These are phyloP conservation scores for Cetonia aurata DNA, from an alignment of 2,888 invertebrate genomes.

Conservation along the genomic window DNA sequence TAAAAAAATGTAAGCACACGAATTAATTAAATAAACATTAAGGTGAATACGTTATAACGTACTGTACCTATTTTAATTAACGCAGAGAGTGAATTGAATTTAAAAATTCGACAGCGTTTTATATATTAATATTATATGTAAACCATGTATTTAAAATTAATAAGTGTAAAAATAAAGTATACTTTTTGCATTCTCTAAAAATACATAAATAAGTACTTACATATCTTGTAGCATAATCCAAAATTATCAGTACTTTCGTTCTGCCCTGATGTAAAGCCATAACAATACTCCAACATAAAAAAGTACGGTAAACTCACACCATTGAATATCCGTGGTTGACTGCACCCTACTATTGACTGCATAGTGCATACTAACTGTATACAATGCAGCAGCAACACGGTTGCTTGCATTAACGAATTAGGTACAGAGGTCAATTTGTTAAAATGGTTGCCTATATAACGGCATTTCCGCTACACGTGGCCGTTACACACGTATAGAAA, in stretches of 20 bases:
- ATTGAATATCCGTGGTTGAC: neutral
- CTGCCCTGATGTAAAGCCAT: conserved; percentile 1
- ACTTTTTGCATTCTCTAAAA: no score
- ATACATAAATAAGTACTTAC: conserved; percentile 12
- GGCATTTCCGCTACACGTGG: no score
- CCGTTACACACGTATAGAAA: no score
- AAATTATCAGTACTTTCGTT: neutral
- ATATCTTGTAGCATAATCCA: conserved; percentile 7
- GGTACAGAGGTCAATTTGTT: conserved; percentile 18
- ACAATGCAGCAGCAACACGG: neutral
- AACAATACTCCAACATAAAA: neutral
- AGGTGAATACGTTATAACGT: no score
- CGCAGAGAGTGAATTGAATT: no score
- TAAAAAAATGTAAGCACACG: no score
- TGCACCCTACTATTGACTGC: neutral
- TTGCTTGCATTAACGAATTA: conserved; percentile 16
- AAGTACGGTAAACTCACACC: neutral
- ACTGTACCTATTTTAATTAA: no score
- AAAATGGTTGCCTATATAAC: conserved; percentile 16
- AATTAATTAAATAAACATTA: no score
- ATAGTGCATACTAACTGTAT: neutral
- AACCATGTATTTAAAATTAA: no score
- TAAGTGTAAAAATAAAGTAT: no score
- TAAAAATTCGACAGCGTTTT: no score
- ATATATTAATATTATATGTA: no score